These are phyloP conservation scores for Ectemnius lituratus DNA, from an alignment of 2,888 invertebrate genomes.

Conservation along the genomic window DNA sequence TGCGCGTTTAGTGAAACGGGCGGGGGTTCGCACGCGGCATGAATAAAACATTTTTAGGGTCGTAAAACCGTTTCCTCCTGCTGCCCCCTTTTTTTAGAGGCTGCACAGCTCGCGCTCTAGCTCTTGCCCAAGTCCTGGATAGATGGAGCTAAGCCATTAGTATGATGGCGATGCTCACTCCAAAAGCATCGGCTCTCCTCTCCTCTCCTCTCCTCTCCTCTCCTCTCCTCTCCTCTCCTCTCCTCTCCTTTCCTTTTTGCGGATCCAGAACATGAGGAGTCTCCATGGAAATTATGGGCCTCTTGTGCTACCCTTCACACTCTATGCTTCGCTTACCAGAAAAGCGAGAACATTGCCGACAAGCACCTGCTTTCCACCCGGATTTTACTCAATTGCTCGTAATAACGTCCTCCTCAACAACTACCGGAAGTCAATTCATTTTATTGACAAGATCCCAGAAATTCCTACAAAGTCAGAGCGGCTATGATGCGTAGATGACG, in stretches of 20 bases:
- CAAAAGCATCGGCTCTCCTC: background rate
- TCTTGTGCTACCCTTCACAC: background rate
- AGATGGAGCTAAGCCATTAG: constrained; percentile 45
- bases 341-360: background rate
- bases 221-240: background rate
- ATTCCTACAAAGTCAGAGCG: background rate
- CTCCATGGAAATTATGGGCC: constrained; percentile 48
- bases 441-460: constrained; percentile 22
- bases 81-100: constrained; percentile 48
- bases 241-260: background rate
- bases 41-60: constrained; percentile 62
- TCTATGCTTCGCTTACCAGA: too few relatives aligned
- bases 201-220: background rate
- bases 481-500: too few relatives aligned
- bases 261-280: constrained; percentile 27
- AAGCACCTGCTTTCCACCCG: constrained; percentile 30
- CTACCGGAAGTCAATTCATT: constrained; percentile 27
- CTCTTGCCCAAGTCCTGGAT: constrained; percentile 13
- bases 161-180: constrained; percentile 32
- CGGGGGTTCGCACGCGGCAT: constrained; percentile 55
- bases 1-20: constrained; percentile 64
- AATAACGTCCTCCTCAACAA: constrained; percentile 26
- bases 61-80: constrained; percentile 57
- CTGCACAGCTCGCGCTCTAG: constrained; percentile 25
- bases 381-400: constrained; percentile 15